Evolutionary conservation across 2,113 vertebrate species (phyloP), one percentile per base, ranked within the genome.

Genomic region (Actenoides hombroni): DNA sequence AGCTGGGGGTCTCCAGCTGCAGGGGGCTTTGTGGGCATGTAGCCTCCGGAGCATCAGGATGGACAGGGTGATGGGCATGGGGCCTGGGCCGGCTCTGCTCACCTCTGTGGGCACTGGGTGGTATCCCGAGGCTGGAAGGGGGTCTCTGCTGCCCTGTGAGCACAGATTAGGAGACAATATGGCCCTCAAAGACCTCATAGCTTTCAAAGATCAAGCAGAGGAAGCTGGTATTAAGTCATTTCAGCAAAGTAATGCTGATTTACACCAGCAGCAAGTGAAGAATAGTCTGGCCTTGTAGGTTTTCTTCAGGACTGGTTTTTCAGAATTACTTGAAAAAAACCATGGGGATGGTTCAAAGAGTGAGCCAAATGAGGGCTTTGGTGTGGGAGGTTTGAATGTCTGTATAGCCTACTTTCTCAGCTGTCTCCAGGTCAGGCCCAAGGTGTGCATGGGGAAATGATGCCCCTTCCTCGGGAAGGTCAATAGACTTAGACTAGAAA

Each of bases 21-120:
- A 3, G 42, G 37, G 31, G 13, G 9, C 33, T 64, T 5, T 11
- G 35, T 16, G 18, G 5, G 7, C 0, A 2, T 21, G 23, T 65
- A 40, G 42, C 65, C 25, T 67, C 29, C 29, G 16, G 37, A 53
- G 67, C 26, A 23, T 29, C 33, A 29, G 42, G 33, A 28, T 0
- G 2, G 49, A 20, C 12, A 0, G 2, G 20, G 23, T 13, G 6
- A 28, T 19, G 39, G 39, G 29, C 24, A 33, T 31, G 0, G 1
- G 61, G 65, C 16, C 19, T 1, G 0, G 5, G 17, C 13, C 0
- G 0, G 68, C 63, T 65, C 75, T 28, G 11, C 37, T 57, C 26
- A 33, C 6, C 13, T 65, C 69, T 6, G 23, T 13, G 31, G 74
- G 31, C 7, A 13, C 3, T 1, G 0, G 24, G 9, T 0, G 3